Base-by-base conservation (phyloP, 2,797 vertebrate genomes). In the Darevskia mixta region DNA sequence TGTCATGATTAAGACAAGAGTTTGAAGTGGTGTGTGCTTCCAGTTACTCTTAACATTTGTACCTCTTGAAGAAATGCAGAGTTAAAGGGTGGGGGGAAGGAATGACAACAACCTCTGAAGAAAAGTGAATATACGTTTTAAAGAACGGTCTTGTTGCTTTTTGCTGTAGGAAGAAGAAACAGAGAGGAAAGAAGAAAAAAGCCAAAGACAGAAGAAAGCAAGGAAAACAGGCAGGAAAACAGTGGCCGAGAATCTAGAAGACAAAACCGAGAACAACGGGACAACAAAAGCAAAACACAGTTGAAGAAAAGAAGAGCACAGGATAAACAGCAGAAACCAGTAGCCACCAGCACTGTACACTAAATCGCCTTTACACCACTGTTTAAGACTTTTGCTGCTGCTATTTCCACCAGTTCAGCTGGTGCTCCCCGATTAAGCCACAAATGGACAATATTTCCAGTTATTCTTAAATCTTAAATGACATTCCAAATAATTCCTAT, bases 261-360 rank as follows among this genome's bases (percentile, higher is more conserved):
- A 96, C 96, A 98, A 97, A 95, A 92, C 90, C 32, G 95, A 92
- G 87, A 98, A 96, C 94, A 97, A 96, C 90, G 97, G 97, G 96
- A 98, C 98, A 98, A 95, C 97, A 98, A 97, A 96, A 98, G 98
- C 95, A 99, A 98, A 97, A 98, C 95, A 15, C 98, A 98, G 97
- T 97, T 98, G 95, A 97, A 98, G 95, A 98, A 97, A 90, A 97
- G 97, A 93, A 97, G 98, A 97, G 96, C 95, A 92, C 97, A 98
- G 82, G 97, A 97, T 92, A 98, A 97, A 95, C 97, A 97, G 84
- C 93, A 97, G 81, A 96, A 96, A 93, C 95, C 97, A 92, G 96
- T 97, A 89, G 96, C 96, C 5, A 38, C 88, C 92, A 97, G 97
- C 95, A 95, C 96, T 94, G 96, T 93, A 95, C 96, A 96, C 94